Conservation (phyloP, 2,888 invertebrate genomes). For the Orthosia incerta region DNA sequence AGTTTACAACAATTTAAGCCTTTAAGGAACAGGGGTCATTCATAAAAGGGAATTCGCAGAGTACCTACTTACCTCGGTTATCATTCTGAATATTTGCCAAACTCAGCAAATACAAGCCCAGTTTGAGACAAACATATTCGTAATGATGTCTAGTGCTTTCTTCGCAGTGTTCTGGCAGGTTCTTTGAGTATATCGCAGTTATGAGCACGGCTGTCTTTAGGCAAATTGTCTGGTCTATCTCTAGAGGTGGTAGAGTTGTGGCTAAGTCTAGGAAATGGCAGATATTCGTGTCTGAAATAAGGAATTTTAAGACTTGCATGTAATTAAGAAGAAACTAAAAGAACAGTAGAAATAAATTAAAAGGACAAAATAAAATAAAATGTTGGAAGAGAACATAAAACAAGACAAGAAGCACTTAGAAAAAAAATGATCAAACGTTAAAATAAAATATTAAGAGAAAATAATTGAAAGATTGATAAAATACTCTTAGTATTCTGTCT, state of each 20-base stretch:
- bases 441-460: background rate
- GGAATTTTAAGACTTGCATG: background rate
- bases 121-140: conserved; percentile 82
- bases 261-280: conserved; percentile 83
- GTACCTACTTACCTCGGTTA: conserved; percentile 79
- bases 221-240: conserved; percentile 77
- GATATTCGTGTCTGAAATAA: conserved; percentile 78
- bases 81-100: conserved; percentile 80
- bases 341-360: background rate
- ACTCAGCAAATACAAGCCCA: conserved; percentile 80
- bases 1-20: too few relatives aligned
- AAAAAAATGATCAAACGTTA: background rate
- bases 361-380: background rate
- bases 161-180: conserved; percentile 63
- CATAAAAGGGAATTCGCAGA: background rate
- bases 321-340: background rate
- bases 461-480: background rate
- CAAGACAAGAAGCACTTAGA: background rate
- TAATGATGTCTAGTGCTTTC: conserved; percentile 72
- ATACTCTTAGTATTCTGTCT: background rate
- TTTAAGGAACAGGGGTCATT: background rate
- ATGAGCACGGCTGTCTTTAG: conserved; percentile 81
- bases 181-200: conserved; percentile 81
- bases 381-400: background rate
- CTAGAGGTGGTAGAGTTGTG: conserved; percentile 73